A percentile compares a stretch with the other conserved stretches of the same genome.
Evolutionary conservation across 2,888 invertebrate genomes (phyloP).

Genomic region (Cartodere bifasciata): DNA sequence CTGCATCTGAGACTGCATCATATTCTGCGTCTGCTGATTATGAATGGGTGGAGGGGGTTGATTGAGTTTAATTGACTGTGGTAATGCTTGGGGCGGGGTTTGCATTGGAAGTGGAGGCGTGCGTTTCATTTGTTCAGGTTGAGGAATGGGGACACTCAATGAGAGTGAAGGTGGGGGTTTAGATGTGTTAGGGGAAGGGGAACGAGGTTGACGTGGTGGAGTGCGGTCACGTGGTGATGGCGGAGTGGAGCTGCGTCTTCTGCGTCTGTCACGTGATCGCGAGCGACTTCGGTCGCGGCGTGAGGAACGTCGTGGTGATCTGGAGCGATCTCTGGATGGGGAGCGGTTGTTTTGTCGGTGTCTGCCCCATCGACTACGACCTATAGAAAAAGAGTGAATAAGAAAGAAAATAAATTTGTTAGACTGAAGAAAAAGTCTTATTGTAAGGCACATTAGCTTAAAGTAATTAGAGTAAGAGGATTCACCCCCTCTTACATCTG

Average conservation of each 20-base stretch:
- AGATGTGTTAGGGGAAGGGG: neutral
- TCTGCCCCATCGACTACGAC: no score
- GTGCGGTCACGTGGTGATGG: neutral
- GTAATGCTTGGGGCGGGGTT: constrained; percentile 8
- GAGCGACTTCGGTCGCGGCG: constrained; percentile 8
- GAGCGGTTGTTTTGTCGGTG: constrained; percentile 6
- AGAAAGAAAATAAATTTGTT: no score
- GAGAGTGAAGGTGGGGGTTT: constrained; percentile 3
- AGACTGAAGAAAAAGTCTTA: no score
- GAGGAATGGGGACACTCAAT: no score
- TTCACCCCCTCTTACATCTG: no score
- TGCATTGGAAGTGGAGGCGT: constrained; percentile 1
- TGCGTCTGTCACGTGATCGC: constrained; percentile 5
- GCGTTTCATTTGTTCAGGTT: no score
- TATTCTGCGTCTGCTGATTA: neutral
- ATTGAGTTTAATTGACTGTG: no score
- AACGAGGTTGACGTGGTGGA: neutral
- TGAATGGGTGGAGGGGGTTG: constrained; percentile 8
- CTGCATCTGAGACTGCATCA: neutral
- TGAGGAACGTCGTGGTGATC: constrained; percentile 1
- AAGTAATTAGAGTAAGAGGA: no score
- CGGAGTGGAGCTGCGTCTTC: constrained; percentile 6
- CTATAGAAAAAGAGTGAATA: no score
- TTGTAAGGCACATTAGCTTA: no score
- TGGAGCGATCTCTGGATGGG: constrained; percentile 8